These are phyloP conservation scores for Emberiza fucata DNA, from an alignment of 2,113 vertebrate species.

Conservation along the genomic window DNA sequence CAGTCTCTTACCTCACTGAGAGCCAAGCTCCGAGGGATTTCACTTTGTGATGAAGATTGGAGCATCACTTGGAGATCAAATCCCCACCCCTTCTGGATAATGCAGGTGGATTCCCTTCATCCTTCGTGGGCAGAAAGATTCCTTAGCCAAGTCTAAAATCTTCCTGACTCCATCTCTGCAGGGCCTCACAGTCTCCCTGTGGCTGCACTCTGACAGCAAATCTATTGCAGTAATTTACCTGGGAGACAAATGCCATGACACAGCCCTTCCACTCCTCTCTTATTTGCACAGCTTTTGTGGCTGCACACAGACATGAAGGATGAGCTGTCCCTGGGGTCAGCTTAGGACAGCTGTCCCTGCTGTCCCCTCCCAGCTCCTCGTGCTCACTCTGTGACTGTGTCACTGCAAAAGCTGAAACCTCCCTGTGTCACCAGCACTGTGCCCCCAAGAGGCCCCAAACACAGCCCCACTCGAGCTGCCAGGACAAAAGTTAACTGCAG, in stretches of 20 bases:
- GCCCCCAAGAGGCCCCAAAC: not conserved
- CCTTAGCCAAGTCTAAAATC: not conserved
- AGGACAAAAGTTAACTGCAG: not conserved
- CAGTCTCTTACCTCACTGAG: not conserved
- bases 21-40: not conserved
- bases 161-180: not conserved
- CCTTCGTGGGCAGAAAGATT: not conserved
- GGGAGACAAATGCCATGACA: not conserved
- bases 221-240: not conserved
- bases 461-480: fast-evolving
- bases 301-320: fast-evolving
- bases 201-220: not conserved
- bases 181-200: not conserved
- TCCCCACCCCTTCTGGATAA: not conserved
- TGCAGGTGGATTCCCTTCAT: not conserved
- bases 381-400: not conserved
- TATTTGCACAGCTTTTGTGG: fast-evolving
- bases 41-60: not conserved
- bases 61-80: not conserved
- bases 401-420: not conserved
- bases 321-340: not conserved
- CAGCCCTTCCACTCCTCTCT: fast-evolving
- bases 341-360: not conserved
- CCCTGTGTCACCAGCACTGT: fast-evolving
- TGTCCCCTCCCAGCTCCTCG: not conserved